phyloP scores from a whole-genome alignment of 2,888 invertebrate species.

The Volucella inanis region DNA sequence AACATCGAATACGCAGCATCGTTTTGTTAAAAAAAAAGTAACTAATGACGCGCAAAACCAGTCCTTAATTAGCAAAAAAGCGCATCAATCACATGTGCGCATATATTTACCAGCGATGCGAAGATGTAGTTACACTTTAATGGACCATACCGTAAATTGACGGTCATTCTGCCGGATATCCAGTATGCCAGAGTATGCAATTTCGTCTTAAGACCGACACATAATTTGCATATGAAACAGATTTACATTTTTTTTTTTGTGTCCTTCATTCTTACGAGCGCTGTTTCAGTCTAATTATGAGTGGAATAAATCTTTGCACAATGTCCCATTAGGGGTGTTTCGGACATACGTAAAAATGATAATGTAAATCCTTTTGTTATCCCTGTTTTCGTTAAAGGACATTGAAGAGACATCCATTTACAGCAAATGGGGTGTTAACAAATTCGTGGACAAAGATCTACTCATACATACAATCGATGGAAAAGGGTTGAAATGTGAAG shows the following conservation, averaged over 20 bases:
- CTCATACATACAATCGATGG: slow-evolving; percentile 18
- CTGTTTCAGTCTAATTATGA: slow-evolving; percentile 70
- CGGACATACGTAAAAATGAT: slow-evolving; percentile 65
- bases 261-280: slow-evolving; percentile 26
- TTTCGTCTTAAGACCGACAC: slow-evolving; percentile 51
- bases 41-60: slow-evolving; percentile 65
- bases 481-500: slow-evolving; percentile 55
- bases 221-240: slow-evolving; percentile 73
- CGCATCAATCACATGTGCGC: slow-evolving; percentile 70
- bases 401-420: slow-evolving; percentile 11
- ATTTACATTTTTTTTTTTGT: slow-evolving; percentile 50
- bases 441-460: slow-evolving; percentile 57
- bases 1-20: slow-evolving; percentile 33
- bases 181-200: slow-evolving; percentile 52
- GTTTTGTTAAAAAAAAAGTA: slow-evolving; percentile 3
- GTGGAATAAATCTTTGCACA: slow-evolving; percentile 67
- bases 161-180: slow-evolving; percentile 67
- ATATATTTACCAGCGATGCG: slow-evolving; percentile 41
- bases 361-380: slow-evolving; percentile 52
- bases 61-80: slow-evolving; percentile 69
- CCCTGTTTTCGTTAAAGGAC: slow-evolving; percentile 15
- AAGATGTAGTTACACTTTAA: slow-evolving; percentile 49
- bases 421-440: slow-evolving; percentile 72
- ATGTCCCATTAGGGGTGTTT: slow-evolving; percentile 73
- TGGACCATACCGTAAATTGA: slow-evolving; percentile 59